Percentiles rank a stretch among this genome's conserved stretches.
Conservation (phyloP, 2,113 vertebrate species). For the Hipposideros armiger region DNA sequence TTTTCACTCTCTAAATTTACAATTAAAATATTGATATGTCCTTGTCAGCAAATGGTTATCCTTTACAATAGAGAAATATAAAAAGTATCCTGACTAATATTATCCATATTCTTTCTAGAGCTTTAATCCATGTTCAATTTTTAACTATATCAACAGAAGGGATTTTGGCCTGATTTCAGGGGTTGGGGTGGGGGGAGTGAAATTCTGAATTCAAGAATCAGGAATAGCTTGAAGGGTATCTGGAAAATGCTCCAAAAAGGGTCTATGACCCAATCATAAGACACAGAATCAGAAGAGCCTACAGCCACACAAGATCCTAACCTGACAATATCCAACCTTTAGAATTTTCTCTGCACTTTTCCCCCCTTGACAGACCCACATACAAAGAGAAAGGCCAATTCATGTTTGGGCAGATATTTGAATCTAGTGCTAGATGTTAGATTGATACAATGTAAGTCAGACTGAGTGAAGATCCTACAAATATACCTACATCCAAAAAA, state of each 20-base stretch:
- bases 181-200: fast-evolving
- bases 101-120: neutral
- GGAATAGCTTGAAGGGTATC: neutral
- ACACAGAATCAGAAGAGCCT: neutral
- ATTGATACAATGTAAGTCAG: neutral
- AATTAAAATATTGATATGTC: neutral
- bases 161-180: constrained; percentile 18
- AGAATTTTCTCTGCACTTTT: neutral
- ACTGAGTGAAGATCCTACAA: neutral
- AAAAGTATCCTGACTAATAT: constrained; percentile 12
- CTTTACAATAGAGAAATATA: constrained; percentile 36
- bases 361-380: neutral
- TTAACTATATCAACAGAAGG: constrained; percentile 15
- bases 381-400: neutral
- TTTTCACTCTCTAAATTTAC: constrained; percentile 42
- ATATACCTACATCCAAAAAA: neutral
- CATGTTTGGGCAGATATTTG: neutral
- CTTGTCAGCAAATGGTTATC: constrained; percentile 6
- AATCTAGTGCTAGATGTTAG: neutral
- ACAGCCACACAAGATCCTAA: neutral
- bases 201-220: constrained; percentile 46
- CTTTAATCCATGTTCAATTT: neutral
- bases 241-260: neutral
- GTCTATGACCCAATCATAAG: neutral
- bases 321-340: neutral